phyloP scores from a whole-genome alignment of 2,113 vertebrate genomes.

The Rattus rattus region DNA sequence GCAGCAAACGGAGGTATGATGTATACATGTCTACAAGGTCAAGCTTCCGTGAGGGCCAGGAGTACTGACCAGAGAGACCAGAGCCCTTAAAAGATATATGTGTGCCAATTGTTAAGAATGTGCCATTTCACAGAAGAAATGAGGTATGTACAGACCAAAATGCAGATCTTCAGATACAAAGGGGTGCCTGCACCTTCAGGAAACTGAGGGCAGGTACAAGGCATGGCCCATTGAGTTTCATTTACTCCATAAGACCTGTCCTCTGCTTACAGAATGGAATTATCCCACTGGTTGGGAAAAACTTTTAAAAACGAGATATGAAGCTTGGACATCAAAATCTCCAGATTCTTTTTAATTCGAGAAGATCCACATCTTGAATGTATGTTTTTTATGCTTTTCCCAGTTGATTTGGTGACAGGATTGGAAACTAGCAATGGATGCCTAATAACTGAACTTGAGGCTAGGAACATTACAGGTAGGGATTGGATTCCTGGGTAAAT shows the following conservation, averaged over 20 bases:
- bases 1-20: background rate
- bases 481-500: background rate
- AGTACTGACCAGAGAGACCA: background rate
- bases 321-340: background rate
- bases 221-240: background rate
- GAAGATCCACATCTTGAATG: background rate
- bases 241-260: background rate
- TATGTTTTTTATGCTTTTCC: background rate
- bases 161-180: background rate
- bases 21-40: fast-evolving
- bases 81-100: background rate
- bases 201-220: background rate
- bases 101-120: background rate
- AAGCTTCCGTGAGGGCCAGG: background rate
- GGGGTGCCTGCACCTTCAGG: background rate
- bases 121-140: background rate
- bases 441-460: background rate
- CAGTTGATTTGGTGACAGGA: background rate
- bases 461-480: background rate
- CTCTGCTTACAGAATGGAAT: background rate
- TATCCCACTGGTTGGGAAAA: background rate
- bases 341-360: background rate
- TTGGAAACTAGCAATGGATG: background rate
- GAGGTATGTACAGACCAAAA: background rate
- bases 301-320: background rate